Base-by-base conservation (phyloP, 2,113 vertebrate genomes). In the Myanophis thanlyinensis region DNA sequence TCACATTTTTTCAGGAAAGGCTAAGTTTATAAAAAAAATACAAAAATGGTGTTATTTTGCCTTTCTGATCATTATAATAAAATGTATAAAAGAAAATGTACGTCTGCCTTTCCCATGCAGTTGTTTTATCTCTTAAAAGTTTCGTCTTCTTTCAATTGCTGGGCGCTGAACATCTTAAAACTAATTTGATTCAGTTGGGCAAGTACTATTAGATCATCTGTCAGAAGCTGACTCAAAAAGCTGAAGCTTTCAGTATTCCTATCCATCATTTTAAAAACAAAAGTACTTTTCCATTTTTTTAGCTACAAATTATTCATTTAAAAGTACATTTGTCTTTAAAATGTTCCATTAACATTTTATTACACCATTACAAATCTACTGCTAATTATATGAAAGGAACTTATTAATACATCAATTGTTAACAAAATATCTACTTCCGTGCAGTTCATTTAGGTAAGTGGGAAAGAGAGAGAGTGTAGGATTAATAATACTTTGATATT, bases 371-470 rank as follows among this genome's bases (percentile, higher is more conserved):
- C 84, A 91, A 90, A 90, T 73, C 84, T n/a, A 88, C n/a, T 85
- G 67, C 92, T 93, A 93, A 93, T 93, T 90, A 94, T 91, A 93
- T 93, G 59, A 93, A 91, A 91, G 87, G 84, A 80, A 91, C 73
- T 87, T 86, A 89, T 93, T 91, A 94, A 90, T 91, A 91, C 91
- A 94, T 91, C 94, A 93, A 89, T 90, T 86, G 35, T 56, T 62
- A 59, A 35, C 12, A 23, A 56, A 87, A 53, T 40, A 73, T 80
- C 35, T 59, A 87, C 62, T 91, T n/a, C 35, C 73, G 22, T 48
- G 53, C 51, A 93, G 47, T 27, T 46, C 49, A 18, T 91, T 91
- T 93, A 91, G 35, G 67, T 53, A 93, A 91, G 18, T 48, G 47
- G 47, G 46, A 89, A 89, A 85, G 47, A 56, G 84, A 53, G 30